Base-by-base conservation (phyloP, 2,113 vertebrate species). In the Albula goreensis region DNA sequence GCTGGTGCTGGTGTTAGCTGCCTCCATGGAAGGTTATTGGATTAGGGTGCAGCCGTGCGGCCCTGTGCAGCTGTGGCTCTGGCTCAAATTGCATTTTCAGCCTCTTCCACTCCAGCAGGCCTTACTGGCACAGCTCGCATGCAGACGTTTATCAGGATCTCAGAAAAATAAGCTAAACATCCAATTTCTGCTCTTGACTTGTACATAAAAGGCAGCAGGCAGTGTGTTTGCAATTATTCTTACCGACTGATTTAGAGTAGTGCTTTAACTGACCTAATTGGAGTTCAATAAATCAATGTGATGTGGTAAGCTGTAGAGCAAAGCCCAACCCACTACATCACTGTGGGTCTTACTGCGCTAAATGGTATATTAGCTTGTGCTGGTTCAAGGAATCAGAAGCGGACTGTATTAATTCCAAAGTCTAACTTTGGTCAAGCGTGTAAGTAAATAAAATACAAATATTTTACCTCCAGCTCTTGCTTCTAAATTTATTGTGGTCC, bases 1-100 rank as follows among this genome's bases (percentile, higher is more conserved):
- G 31, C 51, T 6, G 41, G 41, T 8, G 8, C 48, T 17, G 31
- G 31, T 9, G 74, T 8, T 7, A 17, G 19, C 53, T 53, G 74
- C 41, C 84, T 57, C 50, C 25, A 10, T 25, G 48, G 85, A 50
- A 78, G 78, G 41, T 81, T 25, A 57, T 63, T 78, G 84, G 84
- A 85, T 79, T 78, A 53, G 31, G 41, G 52, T 49, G 31, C 74
- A 49, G 74, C 80, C 19, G 19, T 7, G 25, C 17, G 80, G 51
- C 80, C 4, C 50, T 52, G 50, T 9, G 12, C 70, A 74, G 17
- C 70, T 74, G 70, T n/a, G 70, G 25, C 70, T 7, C 3, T 17
- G 49, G 63, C 19, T 50, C 22, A 25, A 12, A 25, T 81, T n/a
- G 22, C 25, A 70, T 82, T 57, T 19, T 6, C 22, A 56, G 52